These are phyloP conservation scores for Etia nguti DNA, from an alignment of 2,113 vertebrate species.

Conservation along the genomic window DNA sequence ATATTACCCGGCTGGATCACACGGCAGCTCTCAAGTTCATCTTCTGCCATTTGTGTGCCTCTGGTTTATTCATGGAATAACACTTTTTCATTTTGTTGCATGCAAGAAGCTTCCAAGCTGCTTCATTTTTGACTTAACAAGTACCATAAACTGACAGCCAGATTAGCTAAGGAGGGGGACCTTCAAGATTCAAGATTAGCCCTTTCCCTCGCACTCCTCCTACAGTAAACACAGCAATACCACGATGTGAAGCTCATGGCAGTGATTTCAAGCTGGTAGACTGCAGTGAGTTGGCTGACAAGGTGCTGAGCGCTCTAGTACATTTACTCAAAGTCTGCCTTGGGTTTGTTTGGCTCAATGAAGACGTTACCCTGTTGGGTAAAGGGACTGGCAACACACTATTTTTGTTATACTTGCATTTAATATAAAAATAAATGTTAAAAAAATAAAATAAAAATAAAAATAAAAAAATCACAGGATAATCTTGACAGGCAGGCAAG, in stretches of 20 bases:
- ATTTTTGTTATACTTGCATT: background rate
- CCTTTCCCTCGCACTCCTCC: background rate
- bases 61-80: background rate
- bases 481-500: background rate
- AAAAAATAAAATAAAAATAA: background rate
- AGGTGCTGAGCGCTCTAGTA: constrained; percentile 25
- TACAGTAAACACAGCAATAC: constrained; percentile 34
- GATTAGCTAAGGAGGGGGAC: background rate
- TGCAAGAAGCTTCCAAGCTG: background rate
- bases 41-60: background rate
- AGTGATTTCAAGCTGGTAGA: constrained; percentile 1
- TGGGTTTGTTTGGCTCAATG: constrained; percentile 30
- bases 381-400: constrained; percentile 33
- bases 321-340: constrained; percentile 41
- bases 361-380: constrained; percentile 36
- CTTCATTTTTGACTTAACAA: background rate
- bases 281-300: constrained; percentile 4
- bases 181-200: background rate
- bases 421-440: background rate
- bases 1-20: background rate
- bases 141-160: background rate
- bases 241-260: constrained; percentile 28
- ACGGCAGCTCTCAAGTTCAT: background rate
- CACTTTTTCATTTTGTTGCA: background rate
- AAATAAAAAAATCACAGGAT: background rate